These are phyloP conservation scores for Leptinotarsa defecta DNA, from an alignment of 1,140 invertebrate species.

Conservation along the genomic window DNA sequence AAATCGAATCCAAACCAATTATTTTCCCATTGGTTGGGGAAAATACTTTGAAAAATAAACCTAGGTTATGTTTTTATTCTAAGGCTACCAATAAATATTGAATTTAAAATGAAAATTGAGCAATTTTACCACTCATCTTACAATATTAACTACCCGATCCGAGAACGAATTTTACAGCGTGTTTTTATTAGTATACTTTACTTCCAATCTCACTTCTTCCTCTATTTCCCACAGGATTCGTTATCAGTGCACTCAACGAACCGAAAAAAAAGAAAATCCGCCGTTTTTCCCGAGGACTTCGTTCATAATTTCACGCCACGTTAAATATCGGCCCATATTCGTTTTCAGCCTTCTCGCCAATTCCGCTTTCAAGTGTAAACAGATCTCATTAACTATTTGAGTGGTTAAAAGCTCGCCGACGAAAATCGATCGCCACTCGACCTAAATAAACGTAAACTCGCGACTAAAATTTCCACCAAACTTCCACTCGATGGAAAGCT, in stretches of 20 bases:
- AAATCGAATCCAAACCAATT: too few relatives aligned
- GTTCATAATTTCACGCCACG: conserved; percentile 3
- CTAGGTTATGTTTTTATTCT: too few relatives aligned
- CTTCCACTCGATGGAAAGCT: conserved; percentile 6
- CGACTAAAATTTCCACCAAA: conserved; percentile 13
- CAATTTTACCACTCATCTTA: too few relatives aligned
- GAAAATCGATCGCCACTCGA: conserved; percentile 23
- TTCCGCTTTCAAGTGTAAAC: conserved; percentile 18
- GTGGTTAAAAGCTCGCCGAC: neutral
- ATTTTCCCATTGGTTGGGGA: too few relatives aligned
- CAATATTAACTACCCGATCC: too few relatives aligned
- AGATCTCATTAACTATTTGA: neutral
- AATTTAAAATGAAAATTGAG: too few relatives aligned
- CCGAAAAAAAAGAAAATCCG: neutral
- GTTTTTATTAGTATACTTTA: neutral
- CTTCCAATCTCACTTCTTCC: neutral
- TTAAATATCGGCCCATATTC: conserved; percentile 9
- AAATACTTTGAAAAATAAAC: too few relatives aligned
- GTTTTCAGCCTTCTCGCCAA: conserved; percentile 5
- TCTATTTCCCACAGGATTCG: neutral
- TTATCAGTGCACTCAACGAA: neutral
- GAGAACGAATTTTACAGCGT: too few relatives aligned
- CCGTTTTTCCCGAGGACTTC: neutral
- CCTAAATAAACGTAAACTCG: conserved; percentile 23
- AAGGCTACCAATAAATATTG: too few relatives aligned